These are phyloP conservation scores for Sceloporus tristichus DNA, from an alignment of 2,113 vertebrate species.

Conservation along the genomic window DNA sequence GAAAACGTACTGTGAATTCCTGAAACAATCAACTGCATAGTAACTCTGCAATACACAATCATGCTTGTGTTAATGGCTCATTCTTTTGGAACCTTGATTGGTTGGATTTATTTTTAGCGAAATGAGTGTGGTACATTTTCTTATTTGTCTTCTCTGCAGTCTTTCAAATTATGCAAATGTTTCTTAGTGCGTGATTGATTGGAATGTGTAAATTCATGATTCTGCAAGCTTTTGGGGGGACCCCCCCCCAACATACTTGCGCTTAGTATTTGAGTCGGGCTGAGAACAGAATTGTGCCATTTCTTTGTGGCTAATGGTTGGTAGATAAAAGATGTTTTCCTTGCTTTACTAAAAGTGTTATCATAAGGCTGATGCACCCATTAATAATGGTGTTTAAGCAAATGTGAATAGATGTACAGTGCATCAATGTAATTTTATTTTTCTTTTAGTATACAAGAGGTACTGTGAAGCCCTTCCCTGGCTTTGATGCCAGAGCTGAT, in stretches of 20 bases:
- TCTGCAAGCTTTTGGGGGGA: fast-evolving
- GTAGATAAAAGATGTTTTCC: neutral
- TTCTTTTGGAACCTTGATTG: neutral
- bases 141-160: neutral
- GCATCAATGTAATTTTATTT: slow-evolving; percentile 6
- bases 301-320: neutral
- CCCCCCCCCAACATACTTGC: neutral
- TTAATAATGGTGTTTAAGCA: neutral
- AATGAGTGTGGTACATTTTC: fast-evolving
- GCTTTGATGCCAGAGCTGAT: slow-evolving; percentile 90
- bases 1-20: neutral
- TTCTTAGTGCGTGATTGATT: neutral
- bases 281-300: neutral
- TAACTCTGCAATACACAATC: neutral
- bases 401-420: neutral
- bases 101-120: neutral
- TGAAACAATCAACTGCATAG: fast-evolving
- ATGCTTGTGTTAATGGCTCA: neutral
- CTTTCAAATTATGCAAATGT: slow-evolving; percentile 10
- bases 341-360: neutral
- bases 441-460: slow-evolving; percentile 80
- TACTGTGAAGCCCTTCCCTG: slow-evolving; percentile 85
- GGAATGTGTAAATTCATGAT: neutral
- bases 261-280: neutral
- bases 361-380: neutral